Base-by-base conservation (phyloP, 2,113 vertebrate species). In the Acanthochromis polyacanthus region DNA sequence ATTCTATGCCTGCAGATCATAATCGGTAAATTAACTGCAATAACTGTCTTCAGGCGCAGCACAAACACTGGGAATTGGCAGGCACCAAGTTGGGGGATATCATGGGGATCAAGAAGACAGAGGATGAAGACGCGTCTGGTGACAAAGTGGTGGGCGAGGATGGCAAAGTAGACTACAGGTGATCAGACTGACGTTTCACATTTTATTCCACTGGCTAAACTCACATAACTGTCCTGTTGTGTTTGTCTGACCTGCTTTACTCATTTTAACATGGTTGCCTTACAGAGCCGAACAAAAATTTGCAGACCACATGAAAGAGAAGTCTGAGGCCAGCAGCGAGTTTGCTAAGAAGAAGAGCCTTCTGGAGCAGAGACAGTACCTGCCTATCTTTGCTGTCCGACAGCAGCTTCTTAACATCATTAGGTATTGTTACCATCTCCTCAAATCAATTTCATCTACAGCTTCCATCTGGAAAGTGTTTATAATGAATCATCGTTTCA, bases 11-110 rank as follows among this genome's bases (percentile, higher is more conserved):
- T 58, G 16, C 10, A 50, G 22, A 28, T 52, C 0, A 53, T 48
- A 12, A 10, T 43, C 3, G 28, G 38, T 16, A 22, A 0, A 20
- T 62, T 30, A 7, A 74, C 36, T 53, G 19, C 7, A 72, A 38
- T 60, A 25, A 78, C 81, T 88, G 28, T 60, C 91, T 86, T 64
- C 77, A 99, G 98, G 98, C 98, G 80, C 98, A 99, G 64, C 98
- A 99, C 89, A 99, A 99, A 90, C 98, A 99, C 87, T 99, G 98
- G 98, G 98, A 99, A 88, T 80, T 99, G 89, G 98, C 98, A 60
- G 98, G 98, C 65, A 99, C 98, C 71, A 99, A 99, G 84, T 88
- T 99, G 83, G 98, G 98, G 63, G 97, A 99, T 61, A 98, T 99
- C 67, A 99, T 99, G 98, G 98, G 98, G 1, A 95, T 99, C 85